Evolutionary conservation across 2,797 vertebrate species (phyloP), one percentile per base, ranked within the genome.

Genomic region (Distichodus sexfasciatus): DNA sequence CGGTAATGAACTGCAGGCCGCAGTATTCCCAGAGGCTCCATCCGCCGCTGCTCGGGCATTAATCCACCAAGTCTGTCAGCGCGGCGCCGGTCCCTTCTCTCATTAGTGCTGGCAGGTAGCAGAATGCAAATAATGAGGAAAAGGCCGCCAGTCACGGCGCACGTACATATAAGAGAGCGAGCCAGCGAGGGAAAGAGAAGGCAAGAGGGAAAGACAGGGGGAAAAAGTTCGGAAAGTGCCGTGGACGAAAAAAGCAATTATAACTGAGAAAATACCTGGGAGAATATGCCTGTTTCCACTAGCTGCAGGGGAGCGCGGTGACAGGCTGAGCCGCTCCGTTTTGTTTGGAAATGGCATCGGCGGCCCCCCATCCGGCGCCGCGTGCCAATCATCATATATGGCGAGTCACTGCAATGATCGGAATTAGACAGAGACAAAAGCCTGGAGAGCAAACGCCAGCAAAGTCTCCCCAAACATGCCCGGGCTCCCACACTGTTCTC

Each of bases 111-210:
- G 90, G 86, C 90, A 91, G 86, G 87, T 88, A 88, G 89, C 87
- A 89, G 84, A 87, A 90, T 90, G 83, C 86, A 85, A 89, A 91
- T 93, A 92, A 92, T 90, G 89, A 91, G 91, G 77, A 87, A 86
- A 82, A 88, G 87, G 87, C 90, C 77, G 80, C 86, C 81, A 90
- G 88, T 89, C 89, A 89, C 82, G 80, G 59, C 57, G 84, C 82
- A 84, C 85, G 85, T 84, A 86, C 87, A 86, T 84, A 63, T 53
- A 48, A 70, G 55, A 21, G 43, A 51, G 46, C 31, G 28, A 84
- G 64, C 78, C 80, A 80, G 79, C 59, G 63, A 50, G 79, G 58
- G 62, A 41, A 43, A 19, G 23, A 11, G 23, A 11, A 10, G 24
- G 44, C 15, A 26, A 38, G 23, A 19, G 4, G 40, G 21, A 28